Base-by-base conservation (phyloP, 37 sponge, comb jelly and placozoan genomes). In the Hormiphora californensis region DNA sequence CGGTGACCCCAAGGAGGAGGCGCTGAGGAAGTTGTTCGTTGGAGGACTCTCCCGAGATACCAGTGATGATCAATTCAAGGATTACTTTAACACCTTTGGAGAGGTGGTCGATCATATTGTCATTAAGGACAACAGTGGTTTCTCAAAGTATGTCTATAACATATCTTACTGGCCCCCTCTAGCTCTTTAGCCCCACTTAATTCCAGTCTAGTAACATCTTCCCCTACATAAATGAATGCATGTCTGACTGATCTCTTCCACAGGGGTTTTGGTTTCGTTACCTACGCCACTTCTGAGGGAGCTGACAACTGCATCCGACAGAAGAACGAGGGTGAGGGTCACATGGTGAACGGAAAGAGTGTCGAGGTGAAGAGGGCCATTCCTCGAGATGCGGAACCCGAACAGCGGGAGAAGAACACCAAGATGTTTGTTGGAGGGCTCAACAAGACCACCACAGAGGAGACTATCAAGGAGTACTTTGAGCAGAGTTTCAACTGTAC, bases 351-450 rank as follows among this genome's bases (percentile, higher is more conserved):
- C 22, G 81, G 81, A 1, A 73, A 73, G 25, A 43, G 46, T 5
- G 81, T 73, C 8, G 81, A 73, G 5, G 81, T 73, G 46, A 73
- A 73, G 23, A 27, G 81, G 25, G 81, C 81, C 7, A 73, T 73
- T n/a, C 81, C 81, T 19, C 41, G 81, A 27, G 81, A 73, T 73
- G 81, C 81, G 7, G 81, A 73, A 1, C 81, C 81, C 5, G 81
- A 73, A 7, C 81, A 73, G 27, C 9, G 81, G 22, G 81, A 73
- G 46, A 73, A 73, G 46, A 73, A 73, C 46, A 73, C 81, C 2
- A 73, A 73, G 46, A 73, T 73, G 81, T 73, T 73, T 33, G 44
- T 73, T 39, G 81, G 81, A 41, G 81, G 81, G 21, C 81, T 73
- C 5, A 73, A 36, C 39, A 32, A 19, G 46, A 73, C 12, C 46